Conservation (phyloP, 2,888 invertebrate genomes). For the Nomada hirtipes region DNA sequence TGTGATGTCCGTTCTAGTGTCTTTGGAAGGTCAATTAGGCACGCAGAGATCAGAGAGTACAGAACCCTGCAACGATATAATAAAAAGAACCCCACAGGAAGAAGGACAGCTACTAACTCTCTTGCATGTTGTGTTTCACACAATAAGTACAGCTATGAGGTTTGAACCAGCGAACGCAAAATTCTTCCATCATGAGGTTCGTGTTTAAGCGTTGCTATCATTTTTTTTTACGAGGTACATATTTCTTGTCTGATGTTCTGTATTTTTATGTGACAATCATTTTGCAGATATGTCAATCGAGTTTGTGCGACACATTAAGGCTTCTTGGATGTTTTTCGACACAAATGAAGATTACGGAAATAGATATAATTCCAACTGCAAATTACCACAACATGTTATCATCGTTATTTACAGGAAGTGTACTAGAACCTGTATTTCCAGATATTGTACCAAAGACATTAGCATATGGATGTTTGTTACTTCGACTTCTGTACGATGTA, state of each 20-base stretch:
- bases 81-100: conserved; percentile 79
- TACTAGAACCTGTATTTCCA: conserved; percentile 89
- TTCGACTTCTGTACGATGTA: conserved; percentile 96
- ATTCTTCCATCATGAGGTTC: conserved; percentile 97
- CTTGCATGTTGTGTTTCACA: conserved; percentile 95
- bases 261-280: neutral
- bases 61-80: conserved; percentile 84
- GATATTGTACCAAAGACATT: conserved; percentile 91
- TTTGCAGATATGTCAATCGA: conserved; percentile 94
- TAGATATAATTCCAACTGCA: conserved; percentile 82
- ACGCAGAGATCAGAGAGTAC: conserved; percentile 80
- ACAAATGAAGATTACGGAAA: conserved; percentile 85
- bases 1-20: conserved; percentile 97
- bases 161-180: conserved; percentile 99
- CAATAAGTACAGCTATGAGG: conserved; percentile 98
- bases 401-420: conserved; percentile 91
- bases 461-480: conserved; percentile 93
- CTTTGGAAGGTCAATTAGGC: conserved; percentile 93
- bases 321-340: conserved; percentile 95
- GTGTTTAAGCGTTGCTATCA: conserved; percentile 1
- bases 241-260: neutral
- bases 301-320: conserved; percentile 96
- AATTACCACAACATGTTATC: conserved; percentile 86
- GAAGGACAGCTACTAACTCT: conserved; percentile 90
- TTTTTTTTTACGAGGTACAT: neutral